phyloP scores from a whole-genome alignment of 2,888 invertebrate genomes.

The Malthinus seriepunctatus region DNA sequence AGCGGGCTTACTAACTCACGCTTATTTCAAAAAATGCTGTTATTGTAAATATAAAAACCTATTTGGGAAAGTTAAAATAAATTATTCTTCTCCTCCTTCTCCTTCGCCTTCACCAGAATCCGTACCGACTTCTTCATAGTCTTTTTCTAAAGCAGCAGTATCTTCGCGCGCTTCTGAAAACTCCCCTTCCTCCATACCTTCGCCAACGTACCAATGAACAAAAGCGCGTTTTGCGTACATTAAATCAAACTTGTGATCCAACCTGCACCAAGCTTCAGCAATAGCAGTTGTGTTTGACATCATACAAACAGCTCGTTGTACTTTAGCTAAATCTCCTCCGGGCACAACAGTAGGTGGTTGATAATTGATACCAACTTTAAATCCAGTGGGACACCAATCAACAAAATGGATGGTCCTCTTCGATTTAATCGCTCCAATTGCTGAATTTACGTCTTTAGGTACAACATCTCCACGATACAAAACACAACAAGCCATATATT shows the following conservation, averaged over 20 bases:
- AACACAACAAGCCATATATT: neutral
- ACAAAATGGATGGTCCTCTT: neutral
- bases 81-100: neutral
- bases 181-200: constrained; percentile 60
- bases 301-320: neutral
- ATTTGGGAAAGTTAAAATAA: neutral
- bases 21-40: too few species aligned
- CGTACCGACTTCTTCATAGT: constrained; percentile 1
- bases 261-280: constrained; percentile 47
- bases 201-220: constrained; percentile 65
- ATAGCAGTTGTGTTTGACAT: constrained; percentile 1
- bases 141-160: constrained; percentile 15
- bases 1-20: too few species aligned
- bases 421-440: constrained; percentile 45
- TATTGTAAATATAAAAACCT: too few species aligned
- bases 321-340: neutral
- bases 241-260: constrained; percentile 70
- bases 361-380: constrained; percentile 4
- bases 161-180: constrained; percentile 62
- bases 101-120: neutral
- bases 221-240: constrained; percentile 73
- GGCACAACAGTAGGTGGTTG: neutral
- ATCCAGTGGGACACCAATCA: constrained; percentile 3
- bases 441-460: constrained; percentile 1
- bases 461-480: neutral